Base-by-base conservation (phyloP, 2,888 invertebrate species). In the Belgica antarctica region DNA sequence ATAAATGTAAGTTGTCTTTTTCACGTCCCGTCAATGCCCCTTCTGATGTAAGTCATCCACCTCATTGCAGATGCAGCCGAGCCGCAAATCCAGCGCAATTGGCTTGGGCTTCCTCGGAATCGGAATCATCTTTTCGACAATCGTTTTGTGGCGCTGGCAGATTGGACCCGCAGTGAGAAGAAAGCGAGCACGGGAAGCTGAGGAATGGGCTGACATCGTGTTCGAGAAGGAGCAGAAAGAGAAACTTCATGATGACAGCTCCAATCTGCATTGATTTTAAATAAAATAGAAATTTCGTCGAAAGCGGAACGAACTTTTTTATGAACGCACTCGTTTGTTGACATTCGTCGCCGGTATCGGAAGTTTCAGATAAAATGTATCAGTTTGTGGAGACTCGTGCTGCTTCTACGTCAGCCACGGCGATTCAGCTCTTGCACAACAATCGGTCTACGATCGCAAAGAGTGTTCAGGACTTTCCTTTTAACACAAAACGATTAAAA, bases 401-500 rank as follows among this genome's bases (percentile, higher is more conserved):
- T 41, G 41, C 41, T n/a, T 41, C 12, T 4, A 7, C 41, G 15
- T 7, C 41, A 41, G 12, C 12, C 7, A 41, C 3, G 10, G 12
- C 4, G 10, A 12, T 41, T 7, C 7, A 12, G 7, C 3, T 41
- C 3, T 4, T 12, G 41, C 79, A 84, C 73, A 74, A 76, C 22
- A 80, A 79, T 70, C 82, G 85, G 25, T 77, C 81, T 34, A 76
- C 83, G 74, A 80, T 83, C 1, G 86, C 86, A 0, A 77, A 82
- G 34, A 85, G 84, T 34, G 80, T 89, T 70, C 75, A 82, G 59
- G 81, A 86, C 19, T 92, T 88, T 77, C 84, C 85, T 70, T 93
- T 92, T 76, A 89, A 89, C 75, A 92, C 92, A 78, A 89, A 88
- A 75, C 84, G 94, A 17, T 84, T 92, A 3, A 83, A 87, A 74